These are phyloP conservation scores for Borostomias antarcticus DNA, from an alignment of 2,797 vertebrate species.

Conservation along the genomic window DNA sequence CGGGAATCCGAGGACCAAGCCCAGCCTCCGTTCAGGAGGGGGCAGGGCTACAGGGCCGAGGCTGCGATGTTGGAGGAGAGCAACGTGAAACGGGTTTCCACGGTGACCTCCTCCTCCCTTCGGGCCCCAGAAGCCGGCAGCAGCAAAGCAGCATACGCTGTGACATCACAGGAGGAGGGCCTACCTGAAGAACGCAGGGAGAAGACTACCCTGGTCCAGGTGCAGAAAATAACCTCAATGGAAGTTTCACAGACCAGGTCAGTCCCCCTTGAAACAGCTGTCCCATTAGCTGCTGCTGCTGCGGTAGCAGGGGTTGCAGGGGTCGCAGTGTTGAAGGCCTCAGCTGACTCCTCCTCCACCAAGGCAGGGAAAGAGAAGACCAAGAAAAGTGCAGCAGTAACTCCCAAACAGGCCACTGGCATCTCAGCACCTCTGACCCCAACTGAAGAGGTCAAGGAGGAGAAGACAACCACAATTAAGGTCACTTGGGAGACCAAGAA, in stretches of 20 bases:
- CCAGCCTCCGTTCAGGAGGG: constrained; percentile 49
- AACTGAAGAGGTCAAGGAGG: constrained; percentile 38
- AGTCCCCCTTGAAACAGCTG: constrained; percentile 37
- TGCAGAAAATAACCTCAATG: constrained; percentile 42
- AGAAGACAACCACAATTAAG: constrained; percentile 26
- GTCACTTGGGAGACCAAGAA: constrained; percentile 23
- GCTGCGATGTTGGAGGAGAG: constrained; percentile 47
- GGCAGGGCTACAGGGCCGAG: constrained; percentile 49
- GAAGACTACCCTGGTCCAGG: constrained; percentile 29
- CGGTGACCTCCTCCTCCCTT: constrained; percentile 23
- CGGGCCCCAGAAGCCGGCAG: constrained; percentile 43
- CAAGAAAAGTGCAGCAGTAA: constrained; percentile 40
- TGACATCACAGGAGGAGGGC: constrained; percentile 48
- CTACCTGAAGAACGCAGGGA: constrained; percentile 48
- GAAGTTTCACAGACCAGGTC: constrained; percentile 50
- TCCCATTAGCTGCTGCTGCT: constrained; percentile 38
- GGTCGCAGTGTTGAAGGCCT: constrained; percentile 52
- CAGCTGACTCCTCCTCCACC: constrained; percentile 30
- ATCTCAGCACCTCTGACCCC: constrained; percentile 4
- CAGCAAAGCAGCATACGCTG: constrained; percentile 36
- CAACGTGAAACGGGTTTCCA: constrained; percentile 41
- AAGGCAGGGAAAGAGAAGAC: constrained; percentile 53
- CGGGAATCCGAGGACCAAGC: constrained; percentile 62
- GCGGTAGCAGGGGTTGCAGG: constrained; percentile 43
- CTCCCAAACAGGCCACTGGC: constrained; percentile 16